These are phyloP conservation scores for Tenebrosternarchus preto DNA, from an alignment of 2,113 vertebrate genomes.

Conservation along the genomic window DNA sequence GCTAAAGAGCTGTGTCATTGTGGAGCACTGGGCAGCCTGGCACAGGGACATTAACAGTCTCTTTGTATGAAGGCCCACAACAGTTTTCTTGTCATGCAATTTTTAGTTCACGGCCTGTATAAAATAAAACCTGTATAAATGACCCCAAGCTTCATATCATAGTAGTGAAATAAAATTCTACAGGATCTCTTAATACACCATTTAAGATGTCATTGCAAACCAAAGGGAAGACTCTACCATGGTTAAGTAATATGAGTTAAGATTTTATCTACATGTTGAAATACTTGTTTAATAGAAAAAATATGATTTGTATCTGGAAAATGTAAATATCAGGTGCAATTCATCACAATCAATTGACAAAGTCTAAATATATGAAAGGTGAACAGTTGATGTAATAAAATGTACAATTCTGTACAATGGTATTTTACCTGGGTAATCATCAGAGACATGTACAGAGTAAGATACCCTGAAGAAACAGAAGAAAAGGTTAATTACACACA, in stretches of 20 bases:
- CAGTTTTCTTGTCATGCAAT: conserved; percentile 26
- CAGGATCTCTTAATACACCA: conserved; percentile 14
- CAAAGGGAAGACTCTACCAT: neutral
- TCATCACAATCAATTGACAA: neutral
- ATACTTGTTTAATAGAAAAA: too few species aligned
- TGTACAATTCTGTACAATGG: neutral
- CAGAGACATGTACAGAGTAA: conserved; percentile 87
- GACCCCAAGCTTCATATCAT: conserved; percentile 13
- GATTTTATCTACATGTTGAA: neutral
- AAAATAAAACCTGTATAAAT: conserved; percentile 28
- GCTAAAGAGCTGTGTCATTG: neutral
- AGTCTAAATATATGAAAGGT: neutral
- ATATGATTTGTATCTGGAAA: too few species aligned
- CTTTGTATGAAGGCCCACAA: conserved; percentile 18
- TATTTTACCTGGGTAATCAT: conserved; percentile 87
- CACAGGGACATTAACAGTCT: conserved; percentile 19
- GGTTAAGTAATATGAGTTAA: too few species aligned
- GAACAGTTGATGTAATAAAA: neutral
- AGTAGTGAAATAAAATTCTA: conserved; percentile 4
- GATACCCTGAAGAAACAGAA: conserved; percentile 76
- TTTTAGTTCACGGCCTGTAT: conserved; percentile 36
- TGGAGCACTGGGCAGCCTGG: neutral
- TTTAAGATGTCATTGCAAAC: neutral
- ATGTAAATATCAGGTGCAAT: neutral
- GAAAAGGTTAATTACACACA: conserved; percentile 22